Conservation (phyloP, 2,113 vertebrate species). For the Sinosuthora webbiana region DNA sequence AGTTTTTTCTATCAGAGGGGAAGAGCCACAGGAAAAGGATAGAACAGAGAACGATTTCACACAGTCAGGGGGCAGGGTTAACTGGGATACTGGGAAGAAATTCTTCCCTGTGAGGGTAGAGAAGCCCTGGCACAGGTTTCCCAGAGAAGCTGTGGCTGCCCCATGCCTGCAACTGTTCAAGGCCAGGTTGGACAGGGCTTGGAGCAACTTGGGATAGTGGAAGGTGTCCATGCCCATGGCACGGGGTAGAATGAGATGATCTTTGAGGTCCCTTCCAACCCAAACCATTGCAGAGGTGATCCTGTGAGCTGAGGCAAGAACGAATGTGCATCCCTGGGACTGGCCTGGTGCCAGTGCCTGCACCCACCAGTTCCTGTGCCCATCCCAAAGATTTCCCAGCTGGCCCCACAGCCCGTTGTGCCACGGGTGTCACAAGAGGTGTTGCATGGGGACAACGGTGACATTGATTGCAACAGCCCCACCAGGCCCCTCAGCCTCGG, state of each 20-base stretch:
- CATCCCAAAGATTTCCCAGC: background rate
- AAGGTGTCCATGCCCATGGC: too few species aligned
- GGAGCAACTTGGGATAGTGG: too few species aligned
- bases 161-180: background rate
- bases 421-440: background rate
- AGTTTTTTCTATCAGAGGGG: background rate
- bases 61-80: too few species aligned
- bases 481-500: background rate
- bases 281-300: background rate
- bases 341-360: background rate
- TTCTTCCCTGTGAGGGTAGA: background rate
- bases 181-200: background rate
- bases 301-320: too few species aligned
- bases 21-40: too few species aligned
- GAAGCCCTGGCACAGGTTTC: too few species aligned
- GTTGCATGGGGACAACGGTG: background rate
- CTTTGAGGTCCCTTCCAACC: too few species aligned
- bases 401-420: background rate
- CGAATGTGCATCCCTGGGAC: too few species aligned
- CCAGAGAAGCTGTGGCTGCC: background rate
- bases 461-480: background rate
- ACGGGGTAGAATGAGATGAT: too few species aligned
- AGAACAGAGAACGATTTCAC: too few species aligned
- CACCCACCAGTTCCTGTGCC: background rate
- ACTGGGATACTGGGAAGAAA: too few species aligned